Evolutionary conservation across 2,113 vertebrate genomes (phyloP), one percentile per base, ranked within the genome.

Genomic region (Anarrhichthys ocellatus): DNA sequence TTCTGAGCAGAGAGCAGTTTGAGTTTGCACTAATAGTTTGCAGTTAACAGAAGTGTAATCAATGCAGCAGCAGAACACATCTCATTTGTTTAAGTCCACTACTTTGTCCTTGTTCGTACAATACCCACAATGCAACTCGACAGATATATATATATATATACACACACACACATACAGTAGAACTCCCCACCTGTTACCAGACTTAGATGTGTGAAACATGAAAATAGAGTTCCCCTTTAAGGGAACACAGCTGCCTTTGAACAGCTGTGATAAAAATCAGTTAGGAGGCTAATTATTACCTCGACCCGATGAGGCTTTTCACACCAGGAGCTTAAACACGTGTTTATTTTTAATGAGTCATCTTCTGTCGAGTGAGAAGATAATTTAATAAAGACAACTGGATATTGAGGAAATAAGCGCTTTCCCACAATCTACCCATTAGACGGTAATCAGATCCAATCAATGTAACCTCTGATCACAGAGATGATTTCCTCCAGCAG

Each of bases 371-470:
- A 4, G n/a, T 13, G 18, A 34, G 24, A 6, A 36, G 27, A 50
- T 29, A 17, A 71, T 76, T 64, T 22, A 77, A 65, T 48, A 32
- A 58, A 20, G 5, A 38, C 5, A 9, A 48, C 38, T n/a, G 24
- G 9, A 10, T n/a, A 4, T n/a, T 58, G 3, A 14, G 13, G 18
- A 5, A 68, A 36, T 13, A 73, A 9, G 50, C 6, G 66, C 8
- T 67, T 74, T 13, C 14, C 10, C 20, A 20, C 5, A 10, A 44
- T 34, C 46, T 8, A 1, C 36, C 15, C 58, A 48, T 80, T 58
- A 69, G 2, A 42, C 20, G 24, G 18, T 52, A 34, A 66, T 83
- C 34, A 52, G 69, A 56, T 68, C 38, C 15, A 9, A 86, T 86
- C 74, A 69, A 82, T 64, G 56, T 63, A 6, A 17, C 68, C 40